Base-by-base conservation (phyloP, 2,113 vertebrate genomes). In the Silurus glanis region DNA sequence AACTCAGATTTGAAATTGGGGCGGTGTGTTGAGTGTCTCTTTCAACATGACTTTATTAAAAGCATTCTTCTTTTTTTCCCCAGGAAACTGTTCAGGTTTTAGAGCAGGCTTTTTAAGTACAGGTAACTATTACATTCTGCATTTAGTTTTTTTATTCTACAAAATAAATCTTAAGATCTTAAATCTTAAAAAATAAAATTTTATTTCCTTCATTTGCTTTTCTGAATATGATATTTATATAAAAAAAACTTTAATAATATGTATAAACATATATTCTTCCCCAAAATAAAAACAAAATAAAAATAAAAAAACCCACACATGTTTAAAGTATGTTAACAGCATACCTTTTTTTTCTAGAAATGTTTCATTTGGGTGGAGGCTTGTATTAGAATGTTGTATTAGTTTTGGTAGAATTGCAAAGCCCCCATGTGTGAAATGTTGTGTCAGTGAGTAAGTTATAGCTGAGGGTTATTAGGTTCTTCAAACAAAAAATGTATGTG, bases 401-500 rank as follows among this genome's bases (percentile, higher is more conserved):
- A 58, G 53, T 79, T 17, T 79, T 19, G 55, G 25, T 79, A 25
- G 25, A 58, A 55, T 61, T 47, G 56, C 6, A 61, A 80, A 61
- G 53, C 28, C 17, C 9, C 37, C 19, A 37, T 23, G 19, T 23
- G 28, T 45, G 53, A 80, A 80, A 80, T 47, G 19, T 61, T 55
- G 74, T 78, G 23, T 78, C 51, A 78, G 0, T 78, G 74, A 51
- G 25, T 79, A 55, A 23, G 56, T 59, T 80, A 80, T 21, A 80
- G 78, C 56, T 28, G 0, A 59, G 58, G 28, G 78, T 80, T 61
- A 45, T 80, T 80, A 80, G 19, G 78, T 80, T 80, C 56, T 61
- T 80, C 37, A 61, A 61, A 61, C 78, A 80, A 61, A 61, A 79
- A 80, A 61, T 61, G 78, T 80, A 59, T 80, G 56, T 69, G 53